phyloP scores from a whole-genome alignment of 2,113 vertebrate genomes.

The Eublepharis macularius region DNA sequence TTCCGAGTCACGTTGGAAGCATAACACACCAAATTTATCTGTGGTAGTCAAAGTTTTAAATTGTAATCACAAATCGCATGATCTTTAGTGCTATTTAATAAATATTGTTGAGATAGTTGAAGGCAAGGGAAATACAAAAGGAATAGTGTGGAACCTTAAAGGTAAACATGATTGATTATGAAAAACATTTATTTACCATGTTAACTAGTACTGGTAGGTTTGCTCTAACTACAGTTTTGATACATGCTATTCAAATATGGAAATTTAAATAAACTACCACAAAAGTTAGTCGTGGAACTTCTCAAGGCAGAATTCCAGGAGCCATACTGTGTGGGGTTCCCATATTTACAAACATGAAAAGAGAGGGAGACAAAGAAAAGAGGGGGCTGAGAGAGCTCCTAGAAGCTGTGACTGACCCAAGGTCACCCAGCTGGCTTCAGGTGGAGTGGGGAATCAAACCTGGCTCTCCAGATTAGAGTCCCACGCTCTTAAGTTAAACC shows the following conservation, averaged over 20 bases:
- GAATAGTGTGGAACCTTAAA: too few species aligned
- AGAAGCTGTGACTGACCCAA: too few species aligned
- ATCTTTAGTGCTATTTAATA: too few species aligned
- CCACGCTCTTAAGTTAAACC: too few species aligned
- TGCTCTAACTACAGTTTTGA: not conserved
- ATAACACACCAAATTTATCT: not conserved
- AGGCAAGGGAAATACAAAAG: too few species aligned
- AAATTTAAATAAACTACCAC: not conserved
- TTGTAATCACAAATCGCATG: too few species aligned
- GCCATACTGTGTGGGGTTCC: not conserved
- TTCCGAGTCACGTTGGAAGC: not conserved
- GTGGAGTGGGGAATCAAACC: too few species aligned
- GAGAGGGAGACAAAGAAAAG: not conserved
- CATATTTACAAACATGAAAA: not conserved
- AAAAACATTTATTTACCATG: not conserved
- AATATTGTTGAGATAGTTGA: too few species aligned
- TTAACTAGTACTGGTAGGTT: not conserved
- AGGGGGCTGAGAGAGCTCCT: too few species aligned
- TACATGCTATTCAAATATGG: not conserved
- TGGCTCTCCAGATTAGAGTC: not conserved
- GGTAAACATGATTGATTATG: not conserved
- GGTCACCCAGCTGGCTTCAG: too few species aligned
- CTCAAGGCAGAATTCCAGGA: not conserved
- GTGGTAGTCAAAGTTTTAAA: not conserved
- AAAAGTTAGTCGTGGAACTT: not conserved